Evolutionary conservation across 2,888 invertebrate species (phyloP).

Genomic region (Podotricha telesiphe): DNA sequence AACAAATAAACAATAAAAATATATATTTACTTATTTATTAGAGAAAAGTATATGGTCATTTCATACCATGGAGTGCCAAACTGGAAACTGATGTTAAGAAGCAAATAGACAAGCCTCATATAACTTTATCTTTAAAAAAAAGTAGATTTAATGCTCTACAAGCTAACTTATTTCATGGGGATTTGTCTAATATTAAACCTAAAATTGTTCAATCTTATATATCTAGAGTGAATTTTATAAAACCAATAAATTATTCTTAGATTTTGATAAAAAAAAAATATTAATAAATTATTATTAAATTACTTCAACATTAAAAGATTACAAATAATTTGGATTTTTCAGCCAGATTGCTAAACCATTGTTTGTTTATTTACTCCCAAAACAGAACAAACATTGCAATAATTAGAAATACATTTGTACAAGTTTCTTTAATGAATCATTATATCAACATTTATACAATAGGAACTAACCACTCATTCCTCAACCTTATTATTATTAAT

Average conservation of each 20-base stretch:
- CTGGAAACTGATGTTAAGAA: constrained; percentile 45
- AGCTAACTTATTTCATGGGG: constrained; percentile 59
- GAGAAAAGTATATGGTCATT: constrained; percentile 58
- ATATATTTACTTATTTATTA: constrained; percentile 22
- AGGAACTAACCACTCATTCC: too few relatives aligned
- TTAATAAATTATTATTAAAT: too few relatives aligned
- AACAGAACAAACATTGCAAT: neutral
- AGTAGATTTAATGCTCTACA: constrained; percentile 55
- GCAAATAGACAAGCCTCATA: constrained; percentile 48
- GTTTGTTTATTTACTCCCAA: neutral
- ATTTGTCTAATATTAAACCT: constrained; percentile 48
- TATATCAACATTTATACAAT: too few relatives aligned
- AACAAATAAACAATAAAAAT: neutral
- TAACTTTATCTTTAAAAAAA: constrained; percentile 49
- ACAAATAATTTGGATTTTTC: too few relatives aligned
- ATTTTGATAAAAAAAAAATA: too few relatives aligned
- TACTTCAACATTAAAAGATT: too few relatives aligned
- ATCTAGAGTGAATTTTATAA: neutral
- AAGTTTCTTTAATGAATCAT: too few relatives aligned
- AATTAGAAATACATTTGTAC: too few relatives aligned
- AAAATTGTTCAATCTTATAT: constrained; percentile 49
- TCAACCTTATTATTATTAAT: neutral
- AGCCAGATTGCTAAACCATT: neutral
- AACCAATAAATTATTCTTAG: neutral
- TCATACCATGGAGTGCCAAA: constrained; percentile 63